Evolutionary conservation across 2,797 vertebrate genomes (phyloP).

Genomic region (Pelochelys cantorii): DNA sequence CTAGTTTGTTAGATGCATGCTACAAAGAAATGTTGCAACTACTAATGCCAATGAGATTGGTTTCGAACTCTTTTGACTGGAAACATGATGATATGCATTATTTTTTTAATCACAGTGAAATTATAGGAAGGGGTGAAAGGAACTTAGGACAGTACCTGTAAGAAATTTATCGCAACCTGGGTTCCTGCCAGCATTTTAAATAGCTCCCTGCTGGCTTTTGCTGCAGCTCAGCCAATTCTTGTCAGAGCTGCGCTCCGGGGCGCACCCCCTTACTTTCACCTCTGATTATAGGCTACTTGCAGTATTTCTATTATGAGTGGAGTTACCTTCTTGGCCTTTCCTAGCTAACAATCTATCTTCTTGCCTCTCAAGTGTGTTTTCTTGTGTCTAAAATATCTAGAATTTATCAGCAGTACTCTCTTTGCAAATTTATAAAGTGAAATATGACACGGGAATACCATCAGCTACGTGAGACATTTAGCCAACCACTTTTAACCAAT

Average conservation of each 20-base stretch:
- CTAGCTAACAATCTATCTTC: constrained; percentile 76
- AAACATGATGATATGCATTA: constrained; percentile 84
- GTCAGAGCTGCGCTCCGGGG: too few relatives aligned
- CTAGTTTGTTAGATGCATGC: constrained; percentile 74
- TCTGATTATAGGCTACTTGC: constrained; percentile 76
- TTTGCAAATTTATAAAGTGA: constrained; percentile 44
- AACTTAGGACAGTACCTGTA: too few relatives aligned
- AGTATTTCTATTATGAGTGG: constrained; percentile 78
- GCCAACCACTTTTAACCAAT: constrained; percentile 5
- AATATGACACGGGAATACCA: not conserved
- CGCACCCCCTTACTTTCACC: too few relatives aligned
- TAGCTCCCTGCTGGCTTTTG: too few relatives aligned
- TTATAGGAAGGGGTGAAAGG: constrained; percentile 57
- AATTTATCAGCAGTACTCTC: constrained; percentile 45
- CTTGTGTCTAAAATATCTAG: constrained; percentile 5
- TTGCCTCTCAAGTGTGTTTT: constrained; percentile 32
- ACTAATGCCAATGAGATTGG: constrained; percentile 86
- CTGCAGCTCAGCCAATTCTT: too few relatives aligned
- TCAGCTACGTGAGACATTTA: constrained; percentile 22
- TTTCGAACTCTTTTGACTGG: constrained; percentile 82
- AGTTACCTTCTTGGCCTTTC: constrained; percentile 82
- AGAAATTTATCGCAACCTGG: too few relatives aligned
- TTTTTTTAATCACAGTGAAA: constrained; percentile 87
- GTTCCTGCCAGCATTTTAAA: too few relatives aligned
- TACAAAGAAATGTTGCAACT: constrained; percentile 66